Conservation (phyloP, 2,888 invertebrate genomes). For the Apamea monoglypha region DNA sequence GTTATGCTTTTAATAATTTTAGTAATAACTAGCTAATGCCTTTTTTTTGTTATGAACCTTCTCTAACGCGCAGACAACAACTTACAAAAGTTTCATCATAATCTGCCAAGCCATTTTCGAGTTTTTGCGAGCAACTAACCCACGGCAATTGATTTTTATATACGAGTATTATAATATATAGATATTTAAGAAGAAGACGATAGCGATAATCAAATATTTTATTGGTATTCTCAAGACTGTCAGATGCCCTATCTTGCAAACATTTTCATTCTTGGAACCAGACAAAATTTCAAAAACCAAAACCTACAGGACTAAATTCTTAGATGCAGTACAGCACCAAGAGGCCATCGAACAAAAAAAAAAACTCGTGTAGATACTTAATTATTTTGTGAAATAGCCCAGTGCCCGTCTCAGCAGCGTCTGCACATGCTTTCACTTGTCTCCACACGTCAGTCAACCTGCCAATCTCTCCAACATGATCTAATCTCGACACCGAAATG, state of each 20-base stretch:
- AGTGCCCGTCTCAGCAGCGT: constrained; percentile 9
- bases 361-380: constrained; percentile 17
- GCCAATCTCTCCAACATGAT: constrained; percentile 53
- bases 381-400: constrained; percentile 44
- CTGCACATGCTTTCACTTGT: constrained; percentile 67
- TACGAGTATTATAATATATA: not conserved
- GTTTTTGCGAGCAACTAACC: too few species aligned
- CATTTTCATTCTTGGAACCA: not conserved
- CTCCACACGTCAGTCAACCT: constrained; percentile 62
- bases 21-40: too few species aligned
- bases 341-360: constrained; percentile 9
- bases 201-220: not conserved
- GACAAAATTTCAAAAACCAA: not conserved
- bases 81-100: not conserved
- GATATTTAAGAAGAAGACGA: not conserved
- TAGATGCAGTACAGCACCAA: not conserved
- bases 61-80: not conserved
- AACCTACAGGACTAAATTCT: not conserved
- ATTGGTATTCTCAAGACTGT: not conserved
- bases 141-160: too few species aligned
- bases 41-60: too few species aligned
- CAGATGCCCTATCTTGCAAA: not conserved
- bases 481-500: constrained; percentile 45
- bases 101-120: not conserved
- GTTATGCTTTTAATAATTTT: not conserved